These are phyloP conservation scores for Styela clava DNA, from an alignment of 23 tunicate species.

Conservation along the genomic window DNA sequence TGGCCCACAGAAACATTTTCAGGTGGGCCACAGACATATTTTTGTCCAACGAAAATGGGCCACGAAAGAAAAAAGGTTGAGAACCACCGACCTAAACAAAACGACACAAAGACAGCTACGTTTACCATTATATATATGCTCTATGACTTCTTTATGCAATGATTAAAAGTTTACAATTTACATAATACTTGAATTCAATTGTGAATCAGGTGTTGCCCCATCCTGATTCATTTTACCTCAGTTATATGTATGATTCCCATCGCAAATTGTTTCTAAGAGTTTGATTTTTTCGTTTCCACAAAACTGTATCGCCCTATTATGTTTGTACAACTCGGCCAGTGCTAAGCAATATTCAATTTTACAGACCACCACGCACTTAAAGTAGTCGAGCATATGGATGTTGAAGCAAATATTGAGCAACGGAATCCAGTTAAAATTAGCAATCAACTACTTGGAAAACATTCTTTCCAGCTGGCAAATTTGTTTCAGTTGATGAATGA, in stretches of 20 bases:
- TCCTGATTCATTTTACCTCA: not conserved
- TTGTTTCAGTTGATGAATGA: not conserved
- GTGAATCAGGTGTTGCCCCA: not conserved
- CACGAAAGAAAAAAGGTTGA: too few relatives aligned
- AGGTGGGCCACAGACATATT: too few relatives aligned
- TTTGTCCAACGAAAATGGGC: too few relatives aligned
- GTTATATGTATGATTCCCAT: not conserved
- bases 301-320: too few relatives aligned
- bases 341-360: too few relatives aligned
- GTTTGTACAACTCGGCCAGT: too few relatives aligned
- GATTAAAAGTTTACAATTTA: not conserved
- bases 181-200: not conserved
- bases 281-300: not conserved
- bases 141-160: too few relatives aligned
- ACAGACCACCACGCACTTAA: not conserved
- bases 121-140: too few relatives aligned
- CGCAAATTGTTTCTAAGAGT: too few relatives aligned
- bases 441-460: not conserved
- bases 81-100: too few relatives aligned
- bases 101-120: too few relatives aligned
- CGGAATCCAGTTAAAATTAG: not conserved
- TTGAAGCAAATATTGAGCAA: not conserved
- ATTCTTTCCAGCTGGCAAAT: slow-evolving; percentile 1
- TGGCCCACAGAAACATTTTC: too few relatives aligned
- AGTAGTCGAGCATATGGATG: not conserved